A percentile compares a stretch with the other conserved stretches of the same genome.
Conservation (phyloP, 2,888 invertebrate genomes). For the Amblyjoppa fuscipennis region DNA sequence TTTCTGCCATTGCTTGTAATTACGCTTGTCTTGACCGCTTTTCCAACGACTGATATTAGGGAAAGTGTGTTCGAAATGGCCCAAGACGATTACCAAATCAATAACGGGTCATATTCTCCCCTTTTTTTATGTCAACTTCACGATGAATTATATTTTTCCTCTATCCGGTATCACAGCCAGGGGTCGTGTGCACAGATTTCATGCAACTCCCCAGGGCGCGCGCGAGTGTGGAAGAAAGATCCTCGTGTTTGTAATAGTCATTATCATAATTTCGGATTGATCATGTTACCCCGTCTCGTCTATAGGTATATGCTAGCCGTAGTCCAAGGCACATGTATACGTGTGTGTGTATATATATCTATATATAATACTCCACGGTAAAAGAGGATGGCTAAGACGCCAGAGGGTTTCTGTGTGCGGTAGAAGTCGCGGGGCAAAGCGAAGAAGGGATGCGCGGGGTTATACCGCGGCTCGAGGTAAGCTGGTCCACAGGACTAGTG, state of each 20-base stretch:
- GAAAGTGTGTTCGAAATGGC: neutral
- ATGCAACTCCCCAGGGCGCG: neutral
- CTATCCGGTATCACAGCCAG: neutral
- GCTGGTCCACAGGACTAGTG: conserved; percentile 80
- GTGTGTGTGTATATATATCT: neutral
- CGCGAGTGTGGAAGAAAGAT: conserved; percentile 16
- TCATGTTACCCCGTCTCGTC: conserved; percentile 22
- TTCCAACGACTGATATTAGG: neutral
- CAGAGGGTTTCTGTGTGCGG: conserved; percentile 42
- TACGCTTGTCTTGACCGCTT: neutral
- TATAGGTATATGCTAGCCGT: neutral
- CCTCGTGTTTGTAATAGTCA: conserved; percentile 41
- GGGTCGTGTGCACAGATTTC: conserved; percentile 9
- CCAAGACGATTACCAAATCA: no score
- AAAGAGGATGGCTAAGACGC: conserved; percentile 57
- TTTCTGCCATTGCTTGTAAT: neutral
- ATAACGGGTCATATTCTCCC: neutral
- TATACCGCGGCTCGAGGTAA: conserved; percentile 76
- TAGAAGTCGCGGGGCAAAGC: conserved; percentile 41
- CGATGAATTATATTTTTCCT: neutral
- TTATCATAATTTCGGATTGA: conserved; percentile 62
- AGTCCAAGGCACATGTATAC: neutral
- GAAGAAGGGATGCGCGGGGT: conserved; percentile 64
- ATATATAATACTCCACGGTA: neutral
- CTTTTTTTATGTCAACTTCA: neutral